Base-by-base conservation (phyloP, 2,888 invertebrate genomes). In the Cecidostiba fungosa region DNA sequence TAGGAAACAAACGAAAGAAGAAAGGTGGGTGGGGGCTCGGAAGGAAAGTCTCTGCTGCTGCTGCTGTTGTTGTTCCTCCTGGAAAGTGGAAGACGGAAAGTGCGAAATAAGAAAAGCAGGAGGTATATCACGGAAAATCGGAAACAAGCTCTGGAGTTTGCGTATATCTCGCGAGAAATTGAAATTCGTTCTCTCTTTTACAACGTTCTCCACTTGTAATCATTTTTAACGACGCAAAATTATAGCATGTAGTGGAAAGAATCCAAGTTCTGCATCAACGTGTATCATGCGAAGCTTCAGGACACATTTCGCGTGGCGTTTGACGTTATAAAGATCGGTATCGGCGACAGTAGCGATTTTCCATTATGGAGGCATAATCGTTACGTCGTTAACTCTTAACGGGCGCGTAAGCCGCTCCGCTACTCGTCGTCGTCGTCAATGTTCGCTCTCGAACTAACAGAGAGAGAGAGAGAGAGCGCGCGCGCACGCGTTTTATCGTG, bases 331-430 rank as follows among this genome's bases (percentile, higher is more conserved):
- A 91, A 92, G 92, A 92, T 92, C 88, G 89, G 91, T 91, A 92
- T 92, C 92, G 91, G 90, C 88, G 89, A 89, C 90, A 90, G 90
- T 91, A 91, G 91, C 90, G 92, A 91, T 92, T 92, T 92, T 92
- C 91, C 90, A 89, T 90, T 91, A 92, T 91, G 89, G 91, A 89
- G 89, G 90, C 90, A 92, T 92, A 92, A 92, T 92, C 92, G 91
- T 92, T 92, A 90, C 89, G 90, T 91, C 92, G 91, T 92, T 92
- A 92, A 91, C 89, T 91, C 90, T 90, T 92, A 92, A 92, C 91
- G 91, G 88, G 89, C 85, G 86, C 89, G 88, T 90, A 89, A 90
- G 88, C 54, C 29, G 77, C 74, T 80, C 66, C 6, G 19, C 66
- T 69, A 69, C 36, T 36, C 54, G 23, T 47, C 69, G 62, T 62